Evolutionary conservation across 2,113 vertebrate species (phyloP).

Genomic region (Pavo muticus): DNA sequence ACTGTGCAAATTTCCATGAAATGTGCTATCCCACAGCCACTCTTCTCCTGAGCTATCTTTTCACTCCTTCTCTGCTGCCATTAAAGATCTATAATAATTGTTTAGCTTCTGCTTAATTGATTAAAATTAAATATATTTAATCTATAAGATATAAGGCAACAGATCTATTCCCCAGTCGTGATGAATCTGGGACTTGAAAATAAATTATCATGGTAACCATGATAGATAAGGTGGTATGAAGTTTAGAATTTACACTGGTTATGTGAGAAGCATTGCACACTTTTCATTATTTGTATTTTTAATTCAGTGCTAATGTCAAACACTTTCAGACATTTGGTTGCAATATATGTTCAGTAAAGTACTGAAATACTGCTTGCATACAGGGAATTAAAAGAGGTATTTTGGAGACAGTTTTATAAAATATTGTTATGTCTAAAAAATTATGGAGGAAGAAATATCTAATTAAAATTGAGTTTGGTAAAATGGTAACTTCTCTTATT

Average conservation of each 20-base stretch:
- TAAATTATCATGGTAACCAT: background rate
- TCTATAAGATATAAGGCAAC: background rate
- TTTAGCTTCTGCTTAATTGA: background rate
- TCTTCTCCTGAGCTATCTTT: background rate
- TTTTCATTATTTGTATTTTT: background rate
- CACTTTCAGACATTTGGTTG: background rate
- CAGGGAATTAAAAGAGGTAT: background rate
- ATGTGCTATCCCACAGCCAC: rapidly evolving
- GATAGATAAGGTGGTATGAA: background rate
- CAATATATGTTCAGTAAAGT: background rate
- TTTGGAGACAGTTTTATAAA: background rate
- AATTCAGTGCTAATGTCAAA: background rate
- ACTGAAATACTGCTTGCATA: background rate
- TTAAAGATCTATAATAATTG: background rate
- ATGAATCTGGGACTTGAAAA: background rate
- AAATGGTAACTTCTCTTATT: background rate
- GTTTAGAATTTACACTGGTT: background rate
- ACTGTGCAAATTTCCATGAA: background rate
- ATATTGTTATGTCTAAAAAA: background rate
- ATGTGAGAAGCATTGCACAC: background rate
- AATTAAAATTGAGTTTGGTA: background rate
- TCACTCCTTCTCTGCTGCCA: background rate
- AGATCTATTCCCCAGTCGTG: background rate
- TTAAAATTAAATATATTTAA: background rate
- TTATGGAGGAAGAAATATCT: background rate